Evolutionary conservation across 2,888 invertebrate genomes (phyloP).

Genomic region (Synanthedon andrenaeformis): DNA sequence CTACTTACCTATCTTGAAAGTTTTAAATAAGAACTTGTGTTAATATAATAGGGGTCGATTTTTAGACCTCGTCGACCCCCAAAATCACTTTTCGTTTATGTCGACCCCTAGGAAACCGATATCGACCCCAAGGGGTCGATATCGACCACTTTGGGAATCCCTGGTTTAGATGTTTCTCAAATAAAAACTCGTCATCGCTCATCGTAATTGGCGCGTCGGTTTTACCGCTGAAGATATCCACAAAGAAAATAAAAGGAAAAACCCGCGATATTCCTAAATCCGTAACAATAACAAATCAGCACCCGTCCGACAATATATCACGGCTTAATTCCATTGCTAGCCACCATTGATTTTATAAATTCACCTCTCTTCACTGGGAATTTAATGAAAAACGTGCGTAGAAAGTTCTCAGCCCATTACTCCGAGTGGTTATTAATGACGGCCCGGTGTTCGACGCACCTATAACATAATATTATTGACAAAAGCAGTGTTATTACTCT

Average conservation of each 20-base stretch:
- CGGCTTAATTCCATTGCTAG: conserved; percentile 17
- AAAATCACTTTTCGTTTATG: too few species aligned
- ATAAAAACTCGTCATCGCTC: not conserved
- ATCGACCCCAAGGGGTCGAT: too few species aligned
- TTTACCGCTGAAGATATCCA: not conserved
- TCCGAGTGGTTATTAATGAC: conserved; percentile 40
- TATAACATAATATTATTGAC: not conserved
- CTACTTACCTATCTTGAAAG: too few species aligned
- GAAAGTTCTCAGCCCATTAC: conserved; percentile 47
- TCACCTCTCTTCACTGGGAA: conserved; percentile 20
- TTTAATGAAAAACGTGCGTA: conserved; percentile 60
- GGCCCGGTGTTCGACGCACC: not conserved
- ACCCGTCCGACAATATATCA: conserved; percentile 18
- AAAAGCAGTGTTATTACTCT: not conserved
- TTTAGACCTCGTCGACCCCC: too few species aligned
- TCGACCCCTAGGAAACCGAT: too few species aligned
- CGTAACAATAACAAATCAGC: not conserved
- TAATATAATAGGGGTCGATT: too few species aligned
- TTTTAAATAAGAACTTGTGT: too few species aligned
- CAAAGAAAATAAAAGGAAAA: not conserved
- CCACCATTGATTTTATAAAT: conserved; percentile 43
- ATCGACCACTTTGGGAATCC: too few species aligned
- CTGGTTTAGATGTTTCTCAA: too few species aligned
- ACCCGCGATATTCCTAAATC: not conserved
- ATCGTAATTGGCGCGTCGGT: not conserved